phyloP scores from a whole-genome alignment of 2,113 vertebrate genomes.

The Peromyscus californicus region DNA sequence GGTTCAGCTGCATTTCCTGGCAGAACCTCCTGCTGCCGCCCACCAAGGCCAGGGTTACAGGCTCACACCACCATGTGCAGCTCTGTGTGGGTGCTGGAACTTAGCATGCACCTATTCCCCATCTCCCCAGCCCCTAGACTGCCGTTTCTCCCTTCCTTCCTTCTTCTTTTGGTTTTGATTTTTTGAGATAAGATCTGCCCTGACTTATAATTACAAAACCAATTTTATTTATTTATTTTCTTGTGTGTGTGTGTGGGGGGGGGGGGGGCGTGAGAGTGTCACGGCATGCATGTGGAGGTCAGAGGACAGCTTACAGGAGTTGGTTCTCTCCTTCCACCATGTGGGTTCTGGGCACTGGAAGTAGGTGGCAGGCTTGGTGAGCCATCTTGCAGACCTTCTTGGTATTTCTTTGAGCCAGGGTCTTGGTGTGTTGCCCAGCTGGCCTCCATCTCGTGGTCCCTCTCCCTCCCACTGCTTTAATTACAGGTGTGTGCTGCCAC shows the following conservation, averaged over 20 bases:
- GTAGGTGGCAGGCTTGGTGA: not conserved
- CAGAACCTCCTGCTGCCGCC: not conserved
- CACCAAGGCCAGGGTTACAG: not conserved
- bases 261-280: not conserved
- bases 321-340: not conserved
- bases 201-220: not conserved
- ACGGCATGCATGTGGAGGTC: accelerated
- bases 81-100: too few species aligned
- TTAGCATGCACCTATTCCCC: too few species aligned
- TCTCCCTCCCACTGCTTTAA: not conserved
- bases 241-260: not conserved
- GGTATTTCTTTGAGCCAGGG: not conserved
- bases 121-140: not conserved
- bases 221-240: not conserved
- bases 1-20: not conserved
- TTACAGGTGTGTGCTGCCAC: not conserved
- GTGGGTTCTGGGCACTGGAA: not conserved
- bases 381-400: not conserved
- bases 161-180: not conserved
- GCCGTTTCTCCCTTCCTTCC: not conserved
- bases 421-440: not conserved
- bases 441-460: not conserved
- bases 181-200: not conserved
- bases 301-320: not conserved
- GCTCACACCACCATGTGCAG: not conserved